phyloP scores from a whole-genome alignment of 2,113 vertebrate species.

The Ramphastos sulfuratus region DNA sequence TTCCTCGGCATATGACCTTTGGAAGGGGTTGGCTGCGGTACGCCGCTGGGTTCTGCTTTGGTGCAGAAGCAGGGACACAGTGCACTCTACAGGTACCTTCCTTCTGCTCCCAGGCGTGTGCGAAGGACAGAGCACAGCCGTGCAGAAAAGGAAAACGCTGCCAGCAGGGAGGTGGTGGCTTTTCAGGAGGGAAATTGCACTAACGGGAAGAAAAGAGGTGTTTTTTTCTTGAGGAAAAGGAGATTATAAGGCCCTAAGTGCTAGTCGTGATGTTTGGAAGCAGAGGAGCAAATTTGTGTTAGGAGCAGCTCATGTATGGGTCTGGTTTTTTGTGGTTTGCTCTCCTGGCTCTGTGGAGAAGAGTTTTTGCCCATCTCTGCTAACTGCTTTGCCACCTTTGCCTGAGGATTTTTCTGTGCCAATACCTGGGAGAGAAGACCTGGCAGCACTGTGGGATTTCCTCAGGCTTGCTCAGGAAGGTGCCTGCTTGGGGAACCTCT shows the following conservation, averaged over 20 bases:
- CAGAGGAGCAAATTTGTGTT: background rate
- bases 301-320: background rate
- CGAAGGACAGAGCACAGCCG: background rate
- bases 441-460: background rate
- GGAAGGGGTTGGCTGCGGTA: background rate
- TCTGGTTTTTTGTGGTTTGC: background rate
- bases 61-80: background rate
- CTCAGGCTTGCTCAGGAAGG: background rate
- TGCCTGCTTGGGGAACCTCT: background rate
- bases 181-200: background rate
- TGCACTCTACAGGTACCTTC: slow-evolving; percentile 52
- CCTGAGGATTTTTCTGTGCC: background rate
- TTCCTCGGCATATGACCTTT: background rate
- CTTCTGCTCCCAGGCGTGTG: background rate
- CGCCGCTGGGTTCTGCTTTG: background rate
- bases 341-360: background rate
- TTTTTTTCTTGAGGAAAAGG: background rate
- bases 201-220: background rate
- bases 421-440: background rate
- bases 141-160: background rate
- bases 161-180: background rate
- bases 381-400: background rate
- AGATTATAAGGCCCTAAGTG: background rate
- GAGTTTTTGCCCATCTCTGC: background rate
- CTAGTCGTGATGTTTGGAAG: background rate